Conservation (phyloP, 2,113 vertebrate genomes). For the Prionailurus bengalensis region DNA sequence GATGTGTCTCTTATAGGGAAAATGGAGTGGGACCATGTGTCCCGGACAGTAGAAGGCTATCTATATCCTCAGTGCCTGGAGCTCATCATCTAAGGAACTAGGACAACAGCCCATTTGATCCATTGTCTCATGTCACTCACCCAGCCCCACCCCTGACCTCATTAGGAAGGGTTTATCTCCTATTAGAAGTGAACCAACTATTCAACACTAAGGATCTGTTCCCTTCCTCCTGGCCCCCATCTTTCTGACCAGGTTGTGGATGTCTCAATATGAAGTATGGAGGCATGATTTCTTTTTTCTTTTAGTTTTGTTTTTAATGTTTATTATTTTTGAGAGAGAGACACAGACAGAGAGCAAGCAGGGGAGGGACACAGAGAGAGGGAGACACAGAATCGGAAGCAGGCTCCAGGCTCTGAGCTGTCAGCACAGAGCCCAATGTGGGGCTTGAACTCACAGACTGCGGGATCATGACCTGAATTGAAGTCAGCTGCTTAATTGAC, state of each 20-base stretch:
- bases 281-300: not conserved
- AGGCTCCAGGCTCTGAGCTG: too few relatives aligned
- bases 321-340: too few relatives aligned
- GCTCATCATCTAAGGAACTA: not conserved
- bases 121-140: not conserved
- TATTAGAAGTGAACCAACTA: not conserved
- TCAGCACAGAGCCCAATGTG: too few relatives aligned
- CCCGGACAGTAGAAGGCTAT: not conserved
- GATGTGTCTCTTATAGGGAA: not conserved
- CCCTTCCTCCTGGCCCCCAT: not conserved
- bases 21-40: accelerated
- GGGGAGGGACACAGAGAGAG: too few relatives aligned
- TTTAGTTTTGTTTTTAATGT: too few relatives aligned
- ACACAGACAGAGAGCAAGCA: too few relatives aligned
- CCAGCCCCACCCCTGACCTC: not conserved
- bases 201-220: not conserved
- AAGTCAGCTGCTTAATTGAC: too few relatives aligned
- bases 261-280: not conserved
- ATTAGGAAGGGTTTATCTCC: slow-evolving; percentile 6
- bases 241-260: not conserved
- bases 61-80: not conserved
- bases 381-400: too few relatives aligned
- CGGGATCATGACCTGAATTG: too few relatives aligned
- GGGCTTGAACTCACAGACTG: too few relatives aligned
- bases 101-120: not conserved